These are phyloP conservation scores for Barnardius zonarius DNA, from an alignment of 2,113 vertebrate genomes.

Conservation along the genomic window DNA sequence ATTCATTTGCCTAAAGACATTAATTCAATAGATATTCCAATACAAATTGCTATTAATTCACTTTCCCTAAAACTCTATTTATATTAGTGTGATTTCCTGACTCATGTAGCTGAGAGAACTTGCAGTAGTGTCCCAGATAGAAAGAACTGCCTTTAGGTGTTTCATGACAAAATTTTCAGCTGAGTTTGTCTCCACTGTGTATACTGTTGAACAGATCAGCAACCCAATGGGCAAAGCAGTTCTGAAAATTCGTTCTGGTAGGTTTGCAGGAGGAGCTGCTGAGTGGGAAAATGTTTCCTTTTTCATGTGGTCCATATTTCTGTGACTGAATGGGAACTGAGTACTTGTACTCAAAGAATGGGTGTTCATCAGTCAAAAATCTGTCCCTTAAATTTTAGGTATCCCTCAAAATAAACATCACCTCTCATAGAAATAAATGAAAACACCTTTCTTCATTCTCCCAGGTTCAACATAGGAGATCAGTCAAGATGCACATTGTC, in stretches of 20 bases:
- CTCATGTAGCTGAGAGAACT: background rate
- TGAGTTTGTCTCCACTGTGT: background rate
- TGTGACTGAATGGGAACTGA: background rate
- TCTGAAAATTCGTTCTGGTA: background rate
- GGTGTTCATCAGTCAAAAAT: background rate
- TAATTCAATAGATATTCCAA: background rate
- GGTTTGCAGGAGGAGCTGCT: background rate
- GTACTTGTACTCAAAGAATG: background rate
- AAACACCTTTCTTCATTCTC: background rate
- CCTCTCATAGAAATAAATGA: background rate
- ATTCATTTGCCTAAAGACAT: background rate
- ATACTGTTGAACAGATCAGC: background rate
- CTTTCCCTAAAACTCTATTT: background rate
- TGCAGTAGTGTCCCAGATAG: background rate
- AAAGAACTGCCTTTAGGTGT: background rate
- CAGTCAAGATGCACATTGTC: background rate
- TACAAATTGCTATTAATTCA: background rate
- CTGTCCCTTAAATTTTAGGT: background rate
- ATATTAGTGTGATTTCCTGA: background rate
- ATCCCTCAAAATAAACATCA: background rate
- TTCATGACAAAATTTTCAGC: background rate
- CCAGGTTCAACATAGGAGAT: background rate
- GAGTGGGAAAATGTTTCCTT: background rate
- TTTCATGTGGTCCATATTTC: background rate
- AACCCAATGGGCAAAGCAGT: accelerated